Percentiles rank a stretch among this genome's conserved stretches.
These are phyloP conservation scores for Episyrphus balteatus DNA, from an alignment of 1,140 invertebrate species.

Conservation along the genomic window DNA sequence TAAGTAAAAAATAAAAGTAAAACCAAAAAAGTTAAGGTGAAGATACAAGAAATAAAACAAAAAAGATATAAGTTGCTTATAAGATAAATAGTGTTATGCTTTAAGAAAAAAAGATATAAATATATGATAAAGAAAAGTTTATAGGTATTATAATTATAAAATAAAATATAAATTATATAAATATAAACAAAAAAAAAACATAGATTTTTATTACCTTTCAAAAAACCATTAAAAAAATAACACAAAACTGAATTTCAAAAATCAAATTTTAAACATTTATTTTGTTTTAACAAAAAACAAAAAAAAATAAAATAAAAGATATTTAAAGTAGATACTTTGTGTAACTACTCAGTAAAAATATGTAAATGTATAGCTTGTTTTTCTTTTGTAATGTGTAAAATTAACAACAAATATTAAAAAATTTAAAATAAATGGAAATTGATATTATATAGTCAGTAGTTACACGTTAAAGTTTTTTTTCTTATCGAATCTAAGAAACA, in stretches of 20 bases:
- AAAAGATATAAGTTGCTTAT: neutral
- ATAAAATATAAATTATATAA: too few species aligned
- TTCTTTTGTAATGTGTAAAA: too few species aligned
- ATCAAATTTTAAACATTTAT: too few species aligned
- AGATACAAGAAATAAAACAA: constrained; percentile 11
- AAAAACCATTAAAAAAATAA: too few species aligned
- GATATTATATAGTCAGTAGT: constrained; percentile 33
- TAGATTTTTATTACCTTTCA: too few species aligned
- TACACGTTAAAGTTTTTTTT: constrained; percentile 23
- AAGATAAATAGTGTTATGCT: neutral
- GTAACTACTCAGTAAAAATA: neutral
- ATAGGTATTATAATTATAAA: too few species aligned
- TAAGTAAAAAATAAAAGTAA: constrained; percentile 16
- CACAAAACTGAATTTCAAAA: too few species aligned
- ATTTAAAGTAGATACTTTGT: neutral
- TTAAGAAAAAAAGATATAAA: neutral
- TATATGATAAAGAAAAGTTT: too few species aligned
- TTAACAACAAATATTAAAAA: constrained; percentile 7
- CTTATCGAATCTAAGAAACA: neutral
- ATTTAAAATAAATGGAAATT: constrained; percentile 7
- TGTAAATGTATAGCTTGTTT: too few species aligned
- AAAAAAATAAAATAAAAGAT: too few species aligned
- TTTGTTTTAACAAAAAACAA: too few species aligned
- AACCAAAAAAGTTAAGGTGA: constrained; percentile 29
- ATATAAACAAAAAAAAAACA: too few species aligned